Evolutionary conservation across 2,888 invertebrate genomes (phyloP), one percentile per base, ranked within the genome.

Genomic region (Girardia tigrina): DNA sequence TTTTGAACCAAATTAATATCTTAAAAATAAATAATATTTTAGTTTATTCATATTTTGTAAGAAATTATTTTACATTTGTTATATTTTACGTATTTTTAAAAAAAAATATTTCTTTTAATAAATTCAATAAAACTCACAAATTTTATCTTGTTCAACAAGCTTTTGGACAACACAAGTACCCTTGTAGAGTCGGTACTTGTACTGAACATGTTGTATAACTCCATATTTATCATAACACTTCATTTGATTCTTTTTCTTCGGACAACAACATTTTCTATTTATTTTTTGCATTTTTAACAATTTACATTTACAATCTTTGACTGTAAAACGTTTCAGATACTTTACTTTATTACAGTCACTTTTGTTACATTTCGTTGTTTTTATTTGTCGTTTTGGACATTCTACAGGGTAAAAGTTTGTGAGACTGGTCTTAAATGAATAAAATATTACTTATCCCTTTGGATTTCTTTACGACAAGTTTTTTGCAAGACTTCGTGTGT

Each of bases 61-160:
- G n/a, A n/a, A n/a, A n/a, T n/a, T n/a, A n/a, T n/a, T n/a, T n/a
- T n/a, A n/a, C n/a, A n/a, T n/a, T n/a, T n/a, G n/a, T n/a, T n/a
- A n/a, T n/a, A n/a, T n/a, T n/a, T n/a, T n/a, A n/a, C n/a, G n/a
- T n/a, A n/a, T n/a, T n/a, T n/a, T n/a, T n/a, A 70, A 70, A 70
- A 70, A 23, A 23, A 70, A 23, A 70, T 70, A 70, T 70, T 14
- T 70, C 20, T 70, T 23, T 8, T 23, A n/a, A n/a, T 23, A 26
- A 70, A 70, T 70, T 70, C 23, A 12, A 26, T 70, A n/a, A 28
- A 8, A 70, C 28, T 74, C 23, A 74, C 74, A 42, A 27, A 74
- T 74, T 74, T 74, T 74, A 20, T 74, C 69, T 56, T 74, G 74
- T 27, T 74, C 74, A 20, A 74, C 69, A 4, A 69, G 26, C 27